Percentiles rank a stretch among this genome's conserved stretches.
Evolutionary conservation across 2,888 invertebrate species (phyloP).

Genomic region (Sinhomidia bicolor): DNA sequence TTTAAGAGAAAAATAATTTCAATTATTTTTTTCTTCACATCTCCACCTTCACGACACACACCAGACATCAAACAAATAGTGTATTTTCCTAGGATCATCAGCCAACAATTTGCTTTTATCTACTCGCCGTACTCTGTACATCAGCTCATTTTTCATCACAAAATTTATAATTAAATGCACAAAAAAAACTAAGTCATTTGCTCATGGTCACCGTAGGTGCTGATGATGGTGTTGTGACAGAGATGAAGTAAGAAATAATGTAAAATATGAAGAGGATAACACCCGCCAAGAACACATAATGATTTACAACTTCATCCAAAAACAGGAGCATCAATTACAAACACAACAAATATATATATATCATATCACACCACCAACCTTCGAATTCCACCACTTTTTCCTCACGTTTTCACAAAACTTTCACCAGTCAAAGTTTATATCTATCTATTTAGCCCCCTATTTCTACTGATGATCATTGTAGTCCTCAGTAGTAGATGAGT

Average conservation of each 20-base stretch:
- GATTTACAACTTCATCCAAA: constrained; percentile 3
- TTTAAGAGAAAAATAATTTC: neutral
- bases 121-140: neutral
- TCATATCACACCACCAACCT: no score
- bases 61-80: constrained; percentile 14
- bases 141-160: constrained; percentile 10
- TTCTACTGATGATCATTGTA: no score
- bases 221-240: neutral
- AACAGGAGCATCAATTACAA: constrained; percentile 20
- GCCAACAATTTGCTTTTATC: neutral
- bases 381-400: neutral
- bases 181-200: neutral
- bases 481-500: no score
- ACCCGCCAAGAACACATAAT: constrained; percentile 31
- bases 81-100: neutral
- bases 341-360: no score
- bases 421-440: neutral
- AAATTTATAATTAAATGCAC: neutral
- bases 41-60: neutral
- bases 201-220: neutral
- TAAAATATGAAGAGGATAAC: constrained; percentile 14
- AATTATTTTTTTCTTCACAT: neutral
- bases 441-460: no score
- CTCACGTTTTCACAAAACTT: neutral
- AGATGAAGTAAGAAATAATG: constrained; percentile 12